Base-by-base conservation (phyloP, 2,888 invertebrate species). In the Rhamphomyia laevipes region DNA sequence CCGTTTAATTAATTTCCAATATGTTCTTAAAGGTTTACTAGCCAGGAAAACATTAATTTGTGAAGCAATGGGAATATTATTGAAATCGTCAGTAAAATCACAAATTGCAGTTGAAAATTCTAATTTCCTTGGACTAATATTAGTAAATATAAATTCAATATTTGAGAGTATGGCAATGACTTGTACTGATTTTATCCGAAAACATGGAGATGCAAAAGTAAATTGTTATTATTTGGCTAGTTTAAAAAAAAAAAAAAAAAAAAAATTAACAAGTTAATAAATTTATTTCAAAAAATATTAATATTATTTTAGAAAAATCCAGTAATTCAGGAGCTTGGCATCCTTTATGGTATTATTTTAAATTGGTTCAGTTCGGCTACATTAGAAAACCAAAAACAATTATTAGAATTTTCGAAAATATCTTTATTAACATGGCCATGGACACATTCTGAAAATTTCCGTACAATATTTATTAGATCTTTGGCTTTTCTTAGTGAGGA, bases 351-450 rank as follows among this genome's bases (percentile, higher is more conserved):
- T 9, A 56, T 70, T 38, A 48, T 70, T 30, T 48, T 62, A 9
- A 58, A 60, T 42, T 70, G 70, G 70, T 62, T 60, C 45, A 62
- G 62, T 10, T 54, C 58, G 2, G 57, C 61, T 21, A 53, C 59
- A 3, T 58, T 69, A 11, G 57, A 52, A 1, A 60, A 67, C 30
- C 56, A 63, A 18, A 21, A 45, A 1, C 56, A 62, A 45, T 61
- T 62, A 4, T 11, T 46, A 7, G 50, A 57, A 3, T 43, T 65
- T 2, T 53, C 60, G 2, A 62, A 60, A 31, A 47, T 64, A 3
- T 37, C 64, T 2, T 50, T 65, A 3, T 58, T 61, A 31, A 46
- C 65, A 2, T 70, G 70, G 70, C 63, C 67, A 2, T 70, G 70
- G 70, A 51, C 57, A 10, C 61, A 67, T 40, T 67, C 68, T n/a